These are phyloP conservation scores for Antennarius maculatus DNA, from an alignment of 2,797 vertebrate species.

Conservation along the genomic window DNA sequence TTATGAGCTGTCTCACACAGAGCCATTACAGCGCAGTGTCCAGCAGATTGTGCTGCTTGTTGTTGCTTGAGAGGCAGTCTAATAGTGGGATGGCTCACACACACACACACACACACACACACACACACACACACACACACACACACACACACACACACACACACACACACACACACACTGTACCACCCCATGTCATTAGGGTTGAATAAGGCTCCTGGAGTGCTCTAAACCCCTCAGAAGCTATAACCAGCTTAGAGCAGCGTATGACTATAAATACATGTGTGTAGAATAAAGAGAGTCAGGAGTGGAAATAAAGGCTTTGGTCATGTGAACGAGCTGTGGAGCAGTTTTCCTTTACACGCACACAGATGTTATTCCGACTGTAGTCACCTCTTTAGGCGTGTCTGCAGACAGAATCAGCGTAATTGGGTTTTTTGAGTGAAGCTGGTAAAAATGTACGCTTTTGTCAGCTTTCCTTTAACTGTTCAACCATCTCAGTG, in stretches of 20 bases:
- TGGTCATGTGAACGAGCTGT: background rate
- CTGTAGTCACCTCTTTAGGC: conserved; percentile 14
- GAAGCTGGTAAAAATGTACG: conserved; percentile 11
- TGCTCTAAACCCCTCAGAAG: conserved; percentile 30
- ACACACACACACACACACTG: conserved; percentile 3
- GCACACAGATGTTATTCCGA: conserved; percentile 3
- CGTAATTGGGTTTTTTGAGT: conserved; percentile 41
- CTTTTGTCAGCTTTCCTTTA: background rate
- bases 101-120: background rate
- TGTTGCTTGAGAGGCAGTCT: conserved; percentile 57
- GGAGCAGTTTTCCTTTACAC: background rate
- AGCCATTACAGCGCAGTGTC: conserved; percentile 59
- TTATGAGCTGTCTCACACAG: conserved; percentile 66
- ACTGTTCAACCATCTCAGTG: background rate
- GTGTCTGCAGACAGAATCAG: conserved; percentile 24
- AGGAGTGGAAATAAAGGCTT: conserved; percentile 1
- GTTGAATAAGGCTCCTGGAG: conserved; percentile 22
- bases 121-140: conserved; percentile 1
- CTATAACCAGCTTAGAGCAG: conserved; percentile 14
- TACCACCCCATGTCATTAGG: conserved; percentile 28
- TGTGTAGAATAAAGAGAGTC: conserved; percentile 6
- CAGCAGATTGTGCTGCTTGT: conserved; percentile 64
- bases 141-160: conserved; percentile 32
- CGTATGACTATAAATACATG: conserved; percentile 2
- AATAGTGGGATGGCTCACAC: conserved; percentile 66